Evolutionary conservation across 92 coral and sea anemone genomes (phyloP), one percentile per base, ranked within the genome.

Genomic region (Porites rus): DNA sequence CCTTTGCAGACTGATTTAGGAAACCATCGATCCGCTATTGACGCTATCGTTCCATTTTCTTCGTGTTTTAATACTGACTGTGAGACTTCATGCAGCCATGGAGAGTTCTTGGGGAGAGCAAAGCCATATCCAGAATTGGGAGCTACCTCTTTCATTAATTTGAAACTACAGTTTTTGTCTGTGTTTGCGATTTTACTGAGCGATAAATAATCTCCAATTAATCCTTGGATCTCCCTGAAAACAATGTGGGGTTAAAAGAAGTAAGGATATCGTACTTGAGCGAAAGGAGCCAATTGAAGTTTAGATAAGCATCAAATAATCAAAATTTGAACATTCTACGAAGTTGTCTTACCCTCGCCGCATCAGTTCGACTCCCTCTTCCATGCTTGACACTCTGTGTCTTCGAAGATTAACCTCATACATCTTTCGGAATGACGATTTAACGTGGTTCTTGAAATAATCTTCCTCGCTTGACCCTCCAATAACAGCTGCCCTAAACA

Each of bases 141-240:
- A 54, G 90, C 86, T 16, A 53, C 85, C 56, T 74, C 70, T 52
- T 89, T 91, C 13, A 91, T 78, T 21, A 94, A 81, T 1, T 80
- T 75, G 72, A 80, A 87, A 28, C 61, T 70, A 22, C 98, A 94
- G 21, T 72, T 69, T 61, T 82, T 83, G 77, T 90, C 92, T 8
- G 67, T 24, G 25, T 87, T 75, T n/a, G 90, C 91, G 22, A 87
- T 85, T 54, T 83, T 50, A 20, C 78, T 81, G 8, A 94, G 91
- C 8, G 98, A 84, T 13, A 91, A 31, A n/a, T 86, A 84, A 64
- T 94, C 98, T 6, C 95, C 98, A 12, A 94, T 88, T 28, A 94
- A 70, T 11, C 98, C 98, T 20, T 92, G 91, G 58, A 94, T 84
- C 20, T 59, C 74, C 63, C 98, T 94, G 81, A 59, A 82, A 87